These are phyloP conservation scores for Dilophus febrilis DNA, from an alignment of 2,888 invertebrate species.

Conservation along the genomic window DNA sequence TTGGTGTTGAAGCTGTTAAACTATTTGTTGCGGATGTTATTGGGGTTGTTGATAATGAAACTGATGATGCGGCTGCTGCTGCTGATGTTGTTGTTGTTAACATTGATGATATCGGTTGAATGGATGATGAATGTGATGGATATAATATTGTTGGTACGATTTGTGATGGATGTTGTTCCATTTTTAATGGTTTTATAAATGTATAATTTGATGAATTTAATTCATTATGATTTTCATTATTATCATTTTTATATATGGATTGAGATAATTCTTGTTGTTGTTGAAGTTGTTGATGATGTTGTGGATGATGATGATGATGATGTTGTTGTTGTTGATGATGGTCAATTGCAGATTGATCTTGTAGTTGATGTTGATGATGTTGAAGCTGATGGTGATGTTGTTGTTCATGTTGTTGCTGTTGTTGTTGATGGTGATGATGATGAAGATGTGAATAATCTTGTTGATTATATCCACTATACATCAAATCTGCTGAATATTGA, in stretches of 20 bases:
- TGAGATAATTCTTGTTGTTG: constrained; percentile 1
- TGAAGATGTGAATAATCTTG: constrained; percentile 3
- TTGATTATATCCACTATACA: neutral
- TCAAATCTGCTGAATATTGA: neutral
- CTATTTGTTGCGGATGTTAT: no score
- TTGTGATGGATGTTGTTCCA: neutral
- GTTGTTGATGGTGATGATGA: constrained; percentile 2
- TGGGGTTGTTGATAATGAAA: no score
- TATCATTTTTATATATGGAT: constrained; percentile 4
- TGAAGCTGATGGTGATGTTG: constrained; percentile 27
- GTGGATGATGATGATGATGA: neutral
- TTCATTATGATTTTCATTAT: no score
- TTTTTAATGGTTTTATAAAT: constrained; percentile 4
- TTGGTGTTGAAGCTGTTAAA: constrained; percentile 19
- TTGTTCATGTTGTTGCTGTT: constrained; percentile 1
- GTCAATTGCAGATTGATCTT: neutral
- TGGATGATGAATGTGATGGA: neutral
- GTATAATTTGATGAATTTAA: constrained; percentile 3
- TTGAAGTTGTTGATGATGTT: neutral
- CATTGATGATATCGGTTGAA: no score
- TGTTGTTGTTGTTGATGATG: constrained; percentile 36
- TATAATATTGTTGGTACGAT: neutral
- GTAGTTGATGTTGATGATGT: constrained; percentile 2
- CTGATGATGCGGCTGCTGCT: constrained; percentile 14
- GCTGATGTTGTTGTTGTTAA: neutral